Evolutionary conservation across 1,140 invertebrate genomes (phyloP).

Genomic region (Drosophila willistoni): DNA sequence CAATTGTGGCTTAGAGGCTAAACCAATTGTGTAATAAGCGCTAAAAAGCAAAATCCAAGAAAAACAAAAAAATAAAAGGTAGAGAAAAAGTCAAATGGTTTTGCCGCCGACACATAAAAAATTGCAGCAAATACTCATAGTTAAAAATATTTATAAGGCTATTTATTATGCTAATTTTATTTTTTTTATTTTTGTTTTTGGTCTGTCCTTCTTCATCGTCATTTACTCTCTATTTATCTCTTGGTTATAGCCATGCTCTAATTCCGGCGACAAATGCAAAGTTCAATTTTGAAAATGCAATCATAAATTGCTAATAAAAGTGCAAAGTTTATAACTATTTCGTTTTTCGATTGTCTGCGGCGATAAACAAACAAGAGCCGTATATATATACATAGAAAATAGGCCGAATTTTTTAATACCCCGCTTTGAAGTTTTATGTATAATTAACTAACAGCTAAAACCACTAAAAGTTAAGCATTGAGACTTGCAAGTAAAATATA

Average conservation of each 20-base stretch:
- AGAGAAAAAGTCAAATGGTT: conserved; percentile 12
- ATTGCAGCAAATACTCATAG: conserved; percentile 46
- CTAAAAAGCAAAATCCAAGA: conserved; percentile 34
- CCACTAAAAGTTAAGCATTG: no score
- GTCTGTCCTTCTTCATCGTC: neutral
- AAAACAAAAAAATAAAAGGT: neutral
- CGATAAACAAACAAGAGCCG: neutral
- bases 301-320: conserved; percentile 52
- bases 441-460: no score
- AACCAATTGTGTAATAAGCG: conserved; percentile 54
- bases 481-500: no score
- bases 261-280: conserved; percentile 49
- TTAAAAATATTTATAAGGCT: conserved; percentile 59
- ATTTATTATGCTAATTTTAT: conserved; percentile 61
- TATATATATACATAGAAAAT: neutral
- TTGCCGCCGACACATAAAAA: conserved; percentile 23
- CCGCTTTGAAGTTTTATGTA: neutral
- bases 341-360: conserved; percentile 19
- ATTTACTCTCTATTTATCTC: neutral
- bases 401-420: neutral
- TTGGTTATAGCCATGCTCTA: conserved; percentile 45
- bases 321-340: conserved; percentile 57
- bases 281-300: conserved; percentile 46
- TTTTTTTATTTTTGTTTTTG: neutral
- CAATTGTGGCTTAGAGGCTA: conserved; percentile 40